phyloP scores from a whole-genome alignment of 2,888 invertebrate species.

The Ischnura elegans region DNA sequence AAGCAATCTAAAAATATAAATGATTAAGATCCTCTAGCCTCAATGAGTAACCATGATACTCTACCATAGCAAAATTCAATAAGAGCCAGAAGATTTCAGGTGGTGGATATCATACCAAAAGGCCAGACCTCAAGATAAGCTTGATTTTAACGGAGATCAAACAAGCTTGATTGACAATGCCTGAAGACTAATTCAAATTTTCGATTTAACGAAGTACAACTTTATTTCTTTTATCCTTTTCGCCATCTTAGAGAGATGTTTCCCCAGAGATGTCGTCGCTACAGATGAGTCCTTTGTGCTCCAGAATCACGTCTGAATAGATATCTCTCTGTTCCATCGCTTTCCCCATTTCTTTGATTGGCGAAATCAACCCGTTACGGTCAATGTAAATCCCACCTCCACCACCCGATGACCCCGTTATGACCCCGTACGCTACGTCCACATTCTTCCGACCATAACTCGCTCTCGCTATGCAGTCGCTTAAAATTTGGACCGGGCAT shows the following conservation, averaged over 20 bases:
- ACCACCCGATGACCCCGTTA: not conserved
- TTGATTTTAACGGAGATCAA: no score
- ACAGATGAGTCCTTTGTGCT: not conserved
- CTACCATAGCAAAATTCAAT: no score
- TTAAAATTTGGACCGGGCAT: constrained; percentile 6
- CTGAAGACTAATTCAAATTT: no score
- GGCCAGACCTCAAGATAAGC: no score
- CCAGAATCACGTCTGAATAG: not conserved
- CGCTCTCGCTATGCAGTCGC: not conserved
- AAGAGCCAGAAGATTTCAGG: no score
- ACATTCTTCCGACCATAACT: not conserved
- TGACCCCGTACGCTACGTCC: not conserved
- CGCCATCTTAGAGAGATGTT: not conserved
- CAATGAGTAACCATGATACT: no score
- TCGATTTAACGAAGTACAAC: no score
- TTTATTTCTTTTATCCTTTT: no score
- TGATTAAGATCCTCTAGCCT: no score
- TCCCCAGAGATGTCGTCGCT: not conserved
- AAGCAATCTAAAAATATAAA: no score
- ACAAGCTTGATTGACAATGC: no score
- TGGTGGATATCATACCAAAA: no score
- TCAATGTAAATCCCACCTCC: not conserved
- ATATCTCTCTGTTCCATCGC: not conserved
- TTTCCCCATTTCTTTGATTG: not conserved
- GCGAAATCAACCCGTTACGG: not conserved